Conservation (phyloP, 2,888 invertebrate species). For the Helicoverpa assulta region DNA sequence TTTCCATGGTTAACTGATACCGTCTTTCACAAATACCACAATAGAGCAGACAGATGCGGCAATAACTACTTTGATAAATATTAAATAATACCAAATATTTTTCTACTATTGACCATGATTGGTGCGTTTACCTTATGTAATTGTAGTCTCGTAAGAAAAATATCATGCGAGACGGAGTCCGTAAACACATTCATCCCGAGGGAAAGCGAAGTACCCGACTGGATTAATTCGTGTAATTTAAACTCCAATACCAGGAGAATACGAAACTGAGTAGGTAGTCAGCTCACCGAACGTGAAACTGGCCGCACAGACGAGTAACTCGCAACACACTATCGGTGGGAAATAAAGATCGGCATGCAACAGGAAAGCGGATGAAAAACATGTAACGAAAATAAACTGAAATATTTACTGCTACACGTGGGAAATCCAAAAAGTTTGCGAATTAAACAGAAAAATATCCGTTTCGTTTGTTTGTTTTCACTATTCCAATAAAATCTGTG, state of each 20-base stretch:
- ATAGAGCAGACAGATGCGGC: too few species aligned
- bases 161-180: slow-evolving; percentile 65
- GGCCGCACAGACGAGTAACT: slow-evolving; percentile 58
- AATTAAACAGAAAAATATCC: slow-evolving; percentile 48
- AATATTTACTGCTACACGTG: slow-evolving; percentile 34
- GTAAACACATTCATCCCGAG: slow-evolving; percentile 75
- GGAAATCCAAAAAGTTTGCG: slow-evolving; percentile 22
- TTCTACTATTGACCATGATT: too few species aligned
- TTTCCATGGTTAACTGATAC: too few species aligned
- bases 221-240: slow-evolving; percentile 87
- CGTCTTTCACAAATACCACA: too few species aligned
- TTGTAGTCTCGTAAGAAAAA: slow-evolving; percentile 59
- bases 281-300: slow-evolving; percentile 58
- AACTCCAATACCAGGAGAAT: slow-evolving; percentile 84
- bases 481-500: slow-evolving; percentile 64
- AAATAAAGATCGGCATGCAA: slow-evolving; percentile 32
- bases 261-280: slow-evolving; percentile 79
- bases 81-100: too few species aligned
- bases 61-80: too few species aligned
- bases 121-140: too few species aligned
- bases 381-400: slow-evolving; percentile 24
- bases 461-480: slow-evolving; percentile 54
- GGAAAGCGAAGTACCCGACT: slow-evolving; percentile 73
- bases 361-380: slow-evolving; percentile 42
- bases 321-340: slow-evolving; percentile 10